phyloP scores from a whole-genome alignment of 1,140 invertebrate species.

The Hycleus cichorii region DNA sequence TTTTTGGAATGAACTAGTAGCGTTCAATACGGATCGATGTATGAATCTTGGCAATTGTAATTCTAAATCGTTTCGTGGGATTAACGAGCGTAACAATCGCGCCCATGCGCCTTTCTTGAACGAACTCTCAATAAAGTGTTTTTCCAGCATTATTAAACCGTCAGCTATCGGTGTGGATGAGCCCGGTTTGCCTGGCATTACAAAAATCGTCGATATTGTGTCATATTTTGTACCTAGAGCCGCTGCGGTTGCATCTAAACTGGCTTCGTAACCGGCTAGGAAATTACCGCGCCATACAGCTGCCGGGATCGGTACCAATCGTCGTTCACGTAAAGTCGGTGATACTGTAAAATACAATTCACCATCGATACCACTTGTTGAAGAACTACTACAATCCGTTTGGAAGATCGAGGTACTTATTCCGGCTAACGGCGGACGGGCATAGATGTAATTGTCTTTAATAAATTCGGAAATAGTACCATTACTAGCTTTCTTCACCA shows the following conservation, averaged over 20 bases:
- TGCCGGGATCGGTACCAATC: slow-evolving; percentile 72
- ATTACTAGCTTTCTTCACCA: slow-evolving; percentile 69
- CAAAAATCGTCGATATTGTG: slow-evolving; percentile 65
- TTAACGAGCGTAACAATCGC: slow-evolving; percentile 60
- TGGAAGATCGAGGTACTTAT: slow-evolving; percentile 73
- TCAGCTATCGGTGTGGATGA: slow-evolving; percentile 60
- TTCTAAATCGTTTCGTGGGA: slow-evolving; percentile 65
- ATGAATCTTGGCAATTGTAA: slow-evolving; percentile 76
- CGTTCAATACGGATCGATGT: slow-evolving; percentile 71
- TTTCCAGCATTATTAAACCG: slow-evolving; percentile 63
- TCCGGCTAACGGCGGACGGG: slow-evolving; percentile 66
- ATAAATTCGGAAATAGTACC: slow-evolving; percentile 69
- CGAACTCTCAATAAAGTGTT: slow-evolving; percentile 55
- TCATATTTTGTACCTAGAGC: slow-evolving; percentile 62
- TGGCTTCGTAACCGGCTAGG: slow-evolving; percentile 72
- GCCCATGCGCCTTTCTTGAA: slow-evolving; percentile 65
- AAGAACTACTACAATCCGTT: slow-evolving; percentile 66
- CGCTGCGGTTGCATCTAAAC: slow-evolving; percentile 71
- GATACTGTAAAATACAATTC: slow-evolving; percentile 79
- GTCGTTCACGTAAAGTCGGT: slow-evolving; percentile 65
- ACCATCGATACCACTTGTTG: slow-evolving; percentile 65
- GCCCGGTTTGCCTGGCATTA: slow-evolving; percentile 55
- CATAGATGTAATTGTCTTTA: slow-evolving; percentile 58
- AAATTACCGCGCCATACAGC: slow-evolving; percentile 68
- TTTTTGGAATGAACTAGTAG: slow-evolving; percentile 62